A percentile compares a stretch with the other conserved stretches of the same genome.
Evolutionary conservation across 35 echinoderm and acorn worm genomes (phyloP).

Genomic region (Holothuria glaberrima): DNA sequence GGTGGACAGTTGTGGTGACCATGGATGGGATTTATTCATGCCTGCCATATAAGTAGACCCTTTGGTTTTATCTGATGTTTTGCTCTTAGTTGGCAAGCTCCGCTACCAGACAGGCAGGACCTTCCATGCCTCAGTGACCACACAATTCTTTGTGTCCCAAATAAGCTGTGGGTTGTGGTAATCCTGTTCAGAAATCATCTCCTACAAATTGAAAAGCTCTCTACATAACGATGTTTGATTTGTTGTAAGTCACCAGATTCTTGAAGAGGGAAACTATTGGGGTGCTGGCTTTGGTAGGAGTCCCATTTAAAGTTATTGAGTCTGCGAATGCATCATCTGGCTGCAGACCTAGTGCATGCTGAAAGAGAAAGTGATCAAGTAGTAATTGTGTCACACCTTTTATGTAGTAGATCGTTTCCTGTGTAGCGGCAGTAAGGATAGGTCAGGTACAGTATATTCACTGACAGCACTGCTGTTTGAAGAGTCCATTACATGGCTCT

Average conservation of each 20-base stretch:
- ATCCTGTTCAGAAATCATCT: constrained; percentile 38
- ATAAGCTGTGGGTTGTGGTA: constrained; percentile 28
- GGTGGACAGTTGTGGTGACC: neutral
- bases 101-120: neutral
- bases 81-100: neutral
- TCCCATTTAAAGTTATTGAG: neutral
- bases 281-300: constrained; percentile 19
- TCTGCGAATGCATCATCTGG: neutral
- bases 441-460: too few species aligned
- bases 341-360: neutral
- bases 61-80: neutral
- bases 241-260: neutral
- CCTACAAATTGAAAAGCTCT: neutral
- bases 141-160: neutral
- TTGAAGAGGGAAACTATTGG: neutral
- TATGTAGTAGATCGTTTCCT: constrained; percentile 1
- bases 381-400: constrained; percentile 17
- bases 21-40: neutral
- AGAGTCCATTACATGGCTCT: neutral
- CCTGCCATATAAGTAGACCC: neutral
- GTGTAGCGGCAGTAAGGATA: constrained; percentile 4
- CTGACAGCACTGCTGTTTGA: too few species aligned
- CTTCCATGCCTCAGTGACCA: neutral
- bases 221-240: neutral
- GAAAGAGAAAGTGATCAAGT: neutral